Conservation (phyloP, 2,797 vertebrate species). For the Acrossocheilus wenchowensis region DNA sequence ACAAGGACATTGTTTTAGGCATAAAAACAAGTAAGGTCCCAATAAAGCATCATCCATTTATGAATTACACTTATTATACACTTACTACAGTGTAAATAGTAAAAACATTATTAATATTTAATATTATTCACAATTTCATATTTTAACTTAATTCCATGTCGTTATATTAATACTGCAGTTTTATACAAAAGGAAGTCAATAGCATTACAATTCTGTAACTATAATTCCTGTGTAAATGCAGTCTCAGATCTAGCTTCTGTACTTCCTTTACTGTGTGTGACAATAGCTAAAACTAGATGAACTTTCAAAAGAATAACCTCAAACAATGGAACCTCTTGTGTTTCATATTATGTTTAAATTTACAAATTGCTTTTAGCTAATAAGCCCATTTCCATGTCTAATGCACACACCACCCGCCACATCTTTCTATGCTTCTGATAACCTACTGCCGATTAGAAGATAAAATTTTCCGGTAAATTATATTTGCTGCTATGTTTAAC, state of each 20-base stretch:
- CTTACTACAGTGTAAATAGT: not conserved
- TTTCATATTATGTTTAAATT: not conserved
- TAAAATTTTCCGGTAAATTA: slow-evolving; percentile 58
- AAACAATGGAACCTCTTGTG: not conserved
- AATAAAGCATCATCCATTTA: not conserved
- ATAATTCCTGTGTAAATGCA: not conserved
- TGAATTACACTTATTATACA: not conserved
- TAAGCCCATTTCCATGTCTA: slow-evolving; percentile 42
- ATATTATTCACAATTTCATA: not conserved
- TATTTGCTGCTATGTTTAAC: slow-evolving; percentile 45
- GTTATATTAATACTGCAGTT: not conserved
- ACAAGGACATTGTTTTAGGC: not conserved
- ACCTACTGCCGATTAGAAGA: slow-evolving; percentile 42
- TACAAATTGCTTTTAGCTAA: not conserved
- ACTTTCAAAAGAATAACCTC: not conserved
- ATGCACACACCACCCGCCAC: slow-evolving; percentile 41
- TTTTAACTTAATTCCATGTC: not conserved
- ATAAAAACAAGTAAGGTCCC: not conserved
- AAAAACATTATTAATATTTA: not conserved
- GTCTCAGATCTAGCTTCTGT: not conserved
- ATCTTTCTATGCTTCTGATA: slow-evolving; percentile 51
- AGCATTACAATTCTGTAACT: not conserved
- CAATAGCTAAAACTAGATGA: not conserved
- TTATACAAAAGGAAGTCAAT: not conserved
- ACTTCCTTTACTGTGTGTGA: not conserved